Evolutionary conservation across 2,888 invertebrate species (phyloP).

Genomic region (Melieria picta): DNA sequence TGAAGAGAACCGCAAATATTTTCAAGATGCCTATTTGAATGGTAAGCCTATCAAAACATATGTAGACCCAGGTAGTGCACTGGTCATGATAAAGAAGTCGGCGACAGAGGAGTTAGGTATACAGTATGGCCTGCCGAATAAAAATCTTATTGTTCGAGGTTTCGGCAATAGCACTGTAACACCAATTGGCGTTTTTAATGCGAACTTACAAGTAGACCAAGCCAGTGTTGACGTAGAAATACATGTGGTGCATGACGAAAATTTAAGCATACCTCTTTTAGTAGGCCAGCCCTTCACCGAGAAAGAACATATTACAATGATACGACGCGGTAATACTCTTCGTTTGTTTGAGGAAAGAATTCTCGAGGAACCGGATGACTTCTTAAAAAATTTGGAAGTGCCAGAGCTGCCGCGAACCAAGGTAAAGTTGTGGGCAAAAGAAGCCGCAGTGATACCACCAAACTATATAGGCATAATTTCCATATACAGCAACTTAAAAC

Average conservation of each 20-base stretch:
- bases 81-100: conserved; percentile 32
- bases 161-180: conserved; percentile 32
- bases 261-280: conserved; percentile 32
- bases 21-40: conserved; percentile 31
- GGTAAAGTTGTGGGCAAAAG: too few species aligned
- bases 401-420: too few species aligned
- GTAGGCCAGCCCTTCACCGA: conserved; percentile 38
- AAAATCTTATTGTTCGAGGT: conserved; percentile 18
- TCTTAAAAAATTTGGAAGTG: too few species aligned
- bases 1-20: conserved; percentile 20
- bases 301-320: conserved; percentile 35
- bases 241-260: conserved; percentile 33
- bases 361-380: conserved; percentile 21
- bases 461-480: conserved; percentile 32
- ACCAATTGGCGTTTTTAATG: conserved; percentile 33
- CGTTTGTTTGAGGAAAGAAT: conserved; percentile 36
- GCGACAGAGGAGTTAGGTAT: conserved; percentile 20
- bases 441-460: conserved; percentile 36
- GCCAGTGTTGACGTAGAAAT: conserved; percentile 27
- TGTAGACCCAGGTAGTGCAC: conserved; percentile 34
- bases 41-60: conserved; percentile 29
- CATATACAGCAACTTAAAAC: too few species aligned
- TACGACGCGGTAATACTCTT: conserved; percentile 34
- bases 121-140: conserved; percentile 7
- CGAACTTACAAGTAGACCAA: conserved; percentile 31